These are phyloP conservation scores for Lamproptera curius DNA, from an alignment of 2,888 invertebrate species.

Conservation along the genomic window DNA sequence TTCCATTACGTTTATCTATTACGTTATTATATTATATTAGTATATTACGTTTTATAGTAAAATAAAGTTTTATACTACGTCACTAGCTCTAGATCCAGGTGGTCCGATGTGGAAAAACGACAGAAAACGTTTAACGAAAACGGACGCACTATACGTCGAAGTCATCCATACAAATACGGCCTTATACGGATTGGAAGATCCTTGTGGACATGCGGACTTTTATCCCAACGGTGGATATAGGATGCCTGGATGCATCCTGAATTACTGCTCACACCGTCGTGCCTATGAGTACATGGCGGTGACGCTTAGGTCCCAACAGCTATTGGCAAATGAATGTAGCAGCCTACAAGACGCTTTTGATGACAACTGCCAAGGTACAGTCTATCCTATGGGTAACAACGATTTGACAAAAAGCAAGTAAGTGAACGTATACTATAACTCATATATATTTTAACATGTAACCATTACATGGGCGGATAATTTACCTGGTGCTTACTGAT, in stretches of 20 bases:
- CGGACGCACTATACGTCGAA: slow-evolving; percentile 58
- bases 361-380: slow-evolving; percentile 39
- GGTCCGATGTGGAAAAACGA: slow-evolving; percentile 51
- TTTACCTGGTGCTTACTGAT: no score
- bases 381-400: slow-evolving; percentile 46
- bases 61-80: no score
- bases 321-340: slow-evolving; percentile 44
- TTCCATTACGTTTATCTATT: no score
- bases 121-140: slow-evolving; percentile 35
- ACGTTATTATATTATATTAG: no score
- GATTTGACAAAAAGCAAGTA: slow-evolving; percentile 43
- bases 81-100: slow-evolving; percentile 64
- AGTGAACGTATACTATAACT: neutral
- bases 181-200: slow-evolving; percentile 40
- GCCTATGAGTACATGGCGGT: slow-evolving; percentile 50
- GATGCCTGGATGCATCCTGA: slow-evolving; percentile 54
- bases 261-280: slow-evolving; percentile 50
- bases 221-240: slow-evolving; percentile 52
- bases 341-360: slow-evolving; percentile 34
- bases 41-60: no score
- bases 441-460: no score
- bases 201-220: slow-evolving; percentile 54
- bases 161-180: slow-evolving; percentile 58
- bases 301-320: slow-evolving; percentile 43
- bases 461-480: no score